Conservation (phyloP, 64 coral and sea anemone genomes). For the Astreopora myriophthalma region DNA sequence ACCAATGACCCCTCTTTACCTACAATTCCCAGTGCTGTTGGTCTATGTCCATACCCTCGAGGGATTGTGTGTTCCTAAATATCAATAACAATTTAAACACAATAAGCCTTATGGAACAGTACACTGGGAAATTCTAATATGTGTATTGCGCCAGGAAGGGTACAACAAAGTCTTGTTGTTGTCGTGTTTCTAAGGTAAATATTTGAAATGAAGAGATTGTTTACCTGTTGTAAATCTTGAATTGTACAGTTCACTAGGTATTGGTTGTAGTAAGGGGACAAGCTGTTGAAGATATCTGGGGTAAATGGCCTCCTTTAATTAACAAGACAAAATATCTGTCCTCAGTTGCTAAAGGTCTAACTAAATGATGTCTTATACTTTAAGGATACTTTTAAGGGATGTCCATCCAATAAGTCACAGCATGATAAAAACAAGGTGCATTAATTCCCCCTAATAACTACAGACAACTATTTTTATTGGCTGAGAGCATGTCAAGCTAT, state of each 20-base stretch:
- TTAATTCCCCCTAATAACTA: too few species aligned
- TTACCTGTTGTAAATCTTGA: slow-evolving; percentile 70
- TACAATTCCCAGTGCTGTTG: slow-evolving; percentile 76
- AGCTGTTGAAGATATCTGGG: slow-evolving; percentile 91
- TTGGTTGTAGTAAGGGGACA: slow-evolving; percentile 88
- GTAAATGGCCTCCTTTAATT: slow-evolving; percentile 64
- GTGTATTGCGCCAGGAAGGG: too few species aligned
- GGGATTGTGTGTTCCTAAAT: neutral
- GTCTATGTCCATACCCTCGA: slow-evolving; percentile 72
- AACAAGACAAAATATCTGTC: neutral
- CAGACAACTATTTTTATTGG: too few species aligned
- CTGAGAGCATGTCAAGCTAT: too few species aligned
- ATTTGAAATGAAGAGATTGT: neutral
- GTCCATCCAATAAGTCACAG: too few species aligned
- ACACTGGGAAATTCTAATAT: too few species aligned
- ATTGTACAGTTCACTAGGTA: slow-evolving; percentile 68
- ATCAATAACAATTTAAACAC: neutral
- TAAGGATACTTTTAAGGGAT: neutral
- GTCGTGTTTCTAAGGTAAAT: too few species aligned
- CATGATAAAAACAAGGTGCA: too few species aligned
- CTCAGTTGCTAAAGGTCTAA: neutral
- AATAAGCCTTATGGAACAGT: too few species aligned
- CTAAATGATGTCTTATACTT: neutral
- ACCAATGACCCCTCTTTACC: slow-evolving; percentile 16
- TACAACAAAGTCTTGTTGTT: too few species aligned